phyloP scores from a whole-genome alignment of 2,113 vertebrate species.

The Tragelaphus buxtoni region DNA sequence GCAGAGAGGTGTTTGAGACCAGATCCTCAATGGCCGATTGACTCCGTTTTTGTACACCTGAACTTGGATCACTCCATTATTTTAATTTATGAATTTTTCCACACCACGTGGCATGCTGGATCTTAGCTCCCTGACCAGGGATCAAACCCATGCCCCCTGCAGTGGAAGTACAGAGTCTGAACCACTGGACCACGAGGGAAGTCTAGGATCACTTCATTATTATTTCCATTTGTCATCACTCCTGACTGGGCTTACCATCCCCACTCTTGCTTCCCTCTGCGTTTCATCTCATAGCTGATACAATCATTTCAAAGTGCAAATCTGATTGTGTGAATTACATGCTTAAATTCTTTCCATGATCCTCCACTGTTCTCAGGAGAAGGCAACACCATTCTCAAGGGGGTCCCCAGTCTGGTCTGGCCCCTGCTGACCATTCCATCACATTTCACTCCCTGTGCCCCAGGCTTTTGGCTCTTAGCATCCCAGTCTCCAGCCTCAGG shows the following conservation, averaged over 20 bases:
- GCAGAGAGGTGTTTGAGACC: not conserved
- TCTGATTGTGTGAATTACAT: not conserved
- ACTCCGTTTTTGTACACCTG: not conserved
- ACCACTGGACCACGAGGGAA: not conserved
- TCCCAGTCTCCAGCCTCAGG: not conserved
- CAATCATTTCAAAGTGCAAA: not conserved
- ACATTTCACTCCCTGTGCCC: not conserved
- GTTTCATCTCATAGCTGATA: not conserved
- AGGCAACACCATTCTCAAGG: not conserved
- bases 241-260: not conserved
- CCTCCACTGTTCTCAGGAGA: not conserved
- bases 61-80: not conserved
- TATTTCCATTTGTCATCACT: not conserved
- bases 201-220: not conserved
- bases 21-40: not conserved
- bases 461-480: not conserved
- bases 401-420: not conserved
- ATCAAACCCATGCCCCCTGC: not conserved
- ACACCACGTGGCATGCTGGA: rapidly evolving
- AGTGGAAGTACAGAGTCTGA: not conserved
- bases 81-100: not conserved
- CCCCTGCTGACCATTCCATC: not conserved
- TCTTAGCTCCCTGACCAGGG: not conserved
- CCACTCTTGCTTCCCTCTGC: not conserved
- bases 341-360: not conserved